Percentiles rank a stretch among this genome's conserved stretches.
Conservation (phyloP, 2,888 invertebrate species). For the Cordilura impudica region DNA sequence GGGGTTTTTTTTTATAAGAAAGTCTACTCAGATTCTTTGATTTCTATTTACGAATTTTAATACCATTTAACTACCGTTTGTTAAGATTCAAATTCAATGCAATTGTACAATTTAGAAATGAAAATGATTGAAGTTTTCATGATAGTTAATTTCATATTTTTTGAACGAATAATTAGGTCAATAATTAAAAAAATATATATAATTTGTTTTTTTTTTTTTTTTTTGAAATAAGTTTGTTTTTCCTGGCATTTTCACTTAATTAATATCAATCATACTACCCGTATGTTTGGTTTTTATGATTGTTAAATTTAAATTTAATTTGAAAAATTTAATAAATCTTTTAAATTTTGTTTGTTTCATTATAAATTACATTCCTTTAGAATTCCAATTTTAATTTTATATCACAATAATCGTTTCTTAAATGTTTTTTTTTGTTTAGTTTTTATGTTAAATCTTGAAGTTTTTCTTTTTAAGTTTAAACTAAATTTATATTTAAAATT, state of each 20-base stretch:
- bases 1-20: no score
- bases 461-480: neutral
- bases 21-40: no score
- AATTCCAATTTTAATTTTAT: conserved; percentile 61
- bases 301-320: conserved; percentile 4
- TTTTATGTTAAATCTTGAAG: neutral
- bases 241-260: conserved; percentile 16
- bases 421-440: conserved; percentile 34
- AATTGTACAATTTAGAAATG: no score
- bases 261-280: conserved; percentile 49
- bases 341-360: neutral
- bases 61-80: no score
- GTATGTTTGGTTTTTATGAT: conserved; percentile 40
- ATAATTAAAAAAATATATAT: neutral
- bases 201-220: neutral
- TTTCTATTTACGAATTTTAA: no score
- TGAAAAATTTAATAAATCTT: conserved; percentile 2
- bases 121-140: no score
- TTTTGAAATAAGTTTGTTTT: neutral
- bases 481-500: neutral
- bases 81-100: no score
- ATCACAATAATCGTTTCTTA: conserved; percentile 64
- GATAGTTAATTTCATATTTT: no score
- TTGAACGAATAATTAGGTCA: no score
- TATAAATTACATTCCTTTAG: conserved; percentile 55